Conservation (phyloP, 1,140 invertebrate genomes). For the Dendrolimus punctatus region DNA sequence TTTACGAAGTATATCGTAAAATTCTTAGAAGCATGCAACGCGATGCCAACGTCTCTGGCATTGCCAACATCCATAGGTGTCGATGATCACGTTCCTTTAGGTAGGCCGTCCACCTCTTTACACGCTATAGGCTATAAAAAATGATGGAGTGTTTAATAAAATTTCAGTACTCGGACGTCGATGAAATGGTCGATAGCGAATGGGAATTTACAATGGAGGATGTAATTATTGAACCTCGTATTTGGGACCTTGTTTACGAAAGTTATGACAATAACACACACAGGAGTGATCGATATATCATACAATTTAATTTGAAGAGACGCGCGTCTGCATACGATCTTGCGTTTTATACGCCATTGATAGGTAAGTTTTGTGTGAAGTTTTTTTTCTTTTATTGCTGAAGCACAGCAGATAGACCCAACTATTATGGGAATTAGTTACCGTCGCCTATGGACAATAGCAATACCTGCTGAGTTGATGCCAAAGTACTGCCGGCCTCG, state of each 20-base stretch:
- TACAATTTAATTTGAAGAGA: slow-evolving; percentile 29
- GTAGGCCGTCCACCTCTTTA: too few relatives aligned
- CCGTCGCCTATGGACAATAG: too few relatives aligned
- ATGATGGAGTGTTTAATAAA: background rate
- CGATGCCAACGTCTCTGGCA: too few relatives aligned
- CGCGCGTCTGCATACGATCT: slow-evolving; percentile 36
- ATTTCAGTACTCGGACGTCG: slow-evolving; percentile 35
- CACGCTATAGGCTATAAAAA: too few relatives aligned
- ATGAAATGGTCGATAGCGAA: slow-evolving; percentile 30
- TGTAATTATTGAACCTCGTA: slow-evolving; percentile 11
- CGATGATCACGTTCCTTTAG: too few relatives aligned
- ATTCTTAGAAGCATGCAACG: too few relatives aligned
- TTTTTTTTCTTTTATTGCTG: background rate
- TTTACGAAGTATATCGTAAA: too few relatives aligned
- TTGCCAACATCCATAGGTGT: too few relatives aligned
- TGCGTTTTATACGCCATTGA: slow-evolving; percentile 50
- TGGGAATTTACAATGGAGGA: slow-evolving; percentile 31
- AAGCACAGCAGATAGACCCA: too few relatives aligned
- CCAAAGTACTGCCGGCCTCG: too few relatives aligned
- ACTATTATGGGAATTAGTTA: too few relatives aligned
- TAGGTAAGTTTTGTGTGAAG: slow-evolving; percentile 45
- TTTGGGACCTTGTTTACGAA: slow-evolving; percentile 21
- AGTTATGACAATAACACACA: slow-evolving; percentile 20
- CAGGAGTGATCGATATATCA: slow-evolving; percentile 35
- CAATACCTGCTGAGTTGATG: too few relatives aligned